Conservation (phyloP, 2,113 vertebrate species). For the Nothocercus julius region DNA sequence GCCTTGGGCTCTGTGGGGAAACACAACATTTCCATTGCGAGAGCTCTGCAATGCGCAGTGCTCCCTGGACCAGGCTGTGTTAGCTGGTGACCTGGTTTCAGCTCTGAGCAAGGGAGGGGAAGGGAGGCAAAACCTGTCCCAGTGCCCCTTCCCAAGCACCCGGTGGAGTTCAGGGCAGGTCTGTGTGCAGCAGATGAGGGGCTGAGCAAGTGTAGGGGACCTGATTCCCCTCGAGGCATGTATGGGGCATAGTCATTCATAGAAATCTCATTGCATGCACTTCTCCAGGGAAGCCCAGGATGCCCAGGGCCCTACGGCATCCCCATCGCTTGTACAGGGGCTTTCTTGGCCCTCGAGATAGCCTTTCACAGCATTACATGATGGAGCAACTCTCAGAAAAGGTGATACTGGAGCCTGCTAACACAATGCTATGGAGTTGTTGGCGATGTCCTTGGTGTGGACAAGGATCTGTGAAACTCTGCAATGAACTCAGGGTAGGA, state of each 20-base stretch:
- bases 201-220: background rate
- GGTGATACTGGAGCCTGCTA: too few species aligned
- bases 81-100: background rate
- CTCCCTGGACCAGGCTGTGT: fast-evolving
- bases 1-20: background rate
- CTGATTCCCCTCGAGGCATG: background rate
- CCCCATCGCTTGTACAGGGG: background rate
- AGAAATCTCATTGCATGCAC: background rate
- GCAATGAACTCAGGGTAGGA: background rate
- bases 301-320: background rate
- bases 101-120: background rate
- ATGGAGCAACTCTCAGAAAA: background rate
- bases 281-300: background rate
- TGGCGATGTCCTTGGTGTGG: background rate
- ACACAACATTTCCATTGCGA: background rate
- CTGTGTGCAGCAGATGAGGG: background rate
- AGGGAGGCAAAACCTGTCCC: background rate
- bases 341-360: background rate
- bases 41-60: fast-evolving
- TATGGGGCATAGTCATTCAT: background rate
- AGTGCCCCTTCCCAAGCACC: background rate
- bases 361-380: background rate
- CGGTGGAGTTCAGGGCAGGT: background rate
- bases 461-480: background rate
- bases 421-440: too few species aligned